Evolutionary conservation across 2,888 invertebrate species (phyloP).

Genomic region (Tolmerus cingulatus): DNA sequence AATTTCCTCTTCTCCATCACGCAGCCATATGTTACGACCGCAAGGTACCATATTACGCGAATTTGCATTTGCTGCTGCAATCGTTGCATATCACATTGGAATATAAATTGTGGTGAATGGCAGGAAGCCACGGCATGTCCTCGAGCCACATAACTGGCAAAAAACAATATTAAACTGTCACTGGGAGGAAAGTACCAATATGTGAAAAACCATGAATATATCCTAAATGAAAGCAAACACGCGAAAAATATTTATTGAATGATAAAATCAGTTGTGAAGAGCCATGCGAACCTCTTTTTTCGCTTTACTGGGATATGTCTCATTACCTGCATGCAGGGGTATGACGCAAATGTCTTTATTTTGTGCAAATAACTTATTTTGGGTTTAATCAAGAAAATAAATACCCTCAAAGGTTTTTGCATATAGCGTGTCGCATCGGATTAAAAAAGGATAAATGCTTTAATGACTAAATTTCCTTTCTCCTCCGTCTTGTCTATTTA

Average conservation of each 20-base stretch:
- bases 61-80: background rate
- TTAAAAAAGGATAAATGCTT: background rate
- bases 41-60: background rate
- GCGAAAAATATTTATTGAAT: background rate
- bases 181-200: background rate
- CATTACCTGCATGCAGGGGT: background rate
- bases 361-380: background rate
- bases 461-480: background rate
- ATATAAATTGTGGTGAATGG: background rate
- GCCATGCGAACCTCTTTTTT: background rate
- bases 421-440: background rate
- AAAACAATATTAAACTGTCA: background rate
- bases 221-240: background rate
- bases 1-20: background rate
- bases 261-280: background rate
- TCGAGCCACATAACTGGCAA: background rate
- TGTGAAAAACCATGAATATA: background rate
- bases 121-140: background rate
- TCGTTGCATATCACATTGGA: background rate
- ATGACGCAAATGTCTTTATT: background rate
- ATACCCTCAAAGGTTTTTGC: background rate
- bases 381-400: background rate
- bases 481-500: background rate
- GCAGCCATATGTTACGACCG: background rate
- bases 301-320: background rate